Conservation (phyloP, 1,140 invertebrate genomes). For the Dreissena rostriformis region DNA sequence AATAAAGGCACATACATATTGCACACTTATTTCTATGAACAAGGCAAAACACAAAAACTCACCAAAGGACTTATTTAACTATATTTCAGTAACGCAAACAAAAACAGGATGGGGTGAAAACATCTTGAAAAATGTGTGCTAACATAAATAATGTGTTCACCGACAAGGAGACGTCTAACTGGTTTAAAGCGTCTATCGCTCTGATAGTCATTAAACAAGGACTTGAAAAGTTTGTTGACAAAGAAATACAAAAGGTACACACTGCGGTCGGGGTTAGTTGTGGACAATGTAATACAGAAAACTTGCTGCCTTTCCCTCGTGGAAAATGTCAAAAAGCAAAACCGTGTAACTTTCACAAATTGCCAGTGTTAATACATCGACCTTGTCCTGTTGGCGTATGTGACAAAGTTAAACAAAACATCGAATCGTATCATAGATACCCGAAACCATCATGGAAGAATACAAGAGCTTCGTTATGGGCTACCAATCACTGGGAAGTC, state of each 20-base stretch:
- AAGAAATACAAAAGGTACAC: conserved; percentile 1
- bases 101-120: too few relatives aligned
- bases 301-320: neutral
- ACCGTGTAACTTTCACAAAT: neutral
- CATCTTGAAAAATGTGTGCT: too few relatives aligned
- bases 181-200: conserved; percentile 5
- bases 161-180: neutral
- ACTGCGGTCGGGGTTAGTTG: neutral
- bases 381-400: conserved; percentile 5
- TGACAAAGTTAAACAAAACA: neutral
- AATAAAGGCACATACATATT: too few relatives aligned
- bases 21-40: too few relatives aligned
- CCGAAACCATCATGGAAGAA: neutral
- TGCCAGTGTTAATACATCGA: neutral
- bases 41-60: too few relatives aligned
- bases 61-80: too few relatives aligned
- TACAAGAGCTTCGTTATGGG: neutral
- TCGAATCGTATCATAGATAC: neutral
- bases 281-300: neutral
- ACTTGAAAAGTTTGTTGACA: neutral
- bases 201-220: conserved; percentile 9
- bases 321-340: neutral
- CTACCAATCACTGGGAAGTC: conserved; percentile 3
- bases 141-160: too few relatives aligned
- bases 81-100: too few relatives aligned